These are phyloP conservation scores for Gerris lacustris DNA, from an alignment of 2,888 invertebrate genomes.

Conservation along the genomic window DNA sequence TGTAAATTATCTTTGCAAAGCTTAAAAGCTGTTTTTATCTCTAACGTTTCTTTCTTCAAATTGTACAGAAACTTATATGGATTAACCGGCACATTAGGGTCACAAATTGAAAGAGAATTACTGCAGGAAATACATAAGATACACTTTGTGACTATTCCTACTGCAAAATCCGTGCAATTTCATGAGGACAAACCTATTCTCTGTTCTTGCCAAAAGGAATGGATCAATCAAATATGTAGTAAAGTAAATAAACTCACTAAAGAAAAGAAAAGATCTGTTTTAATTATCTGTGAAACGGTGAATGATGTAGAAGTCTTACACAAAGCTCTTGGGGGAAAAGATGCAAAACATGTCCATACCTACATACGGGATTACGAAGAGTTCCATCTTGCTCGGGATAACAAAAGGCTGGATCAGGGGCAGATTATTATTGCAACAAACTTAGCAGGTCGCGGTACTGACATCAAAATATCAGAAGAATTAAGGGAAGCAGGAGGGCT, in stretches of 20 bases:
- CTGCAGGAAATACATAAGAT: constrained; percentile 32
- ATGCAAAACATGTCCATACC: constrained; percentile 17
- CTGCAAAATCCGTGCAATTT: constrained; percentile 32
- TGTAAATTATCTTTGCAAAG: constrained; percentile 33
- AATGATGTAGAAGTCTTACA: constrained; percentile 27
- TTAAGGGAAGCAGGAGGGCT: constrained; percentile 34
- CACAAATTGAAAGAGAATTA: constrained; percentile 32
- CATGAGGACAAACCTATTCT: constrained; percentile 28
- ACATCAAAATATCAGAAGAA: constrained; percentile 33
- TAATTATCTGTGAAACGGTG: constrained; percentile 32
- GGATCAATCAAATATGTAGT: neutral
- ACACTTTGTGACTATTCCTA: constrained; percentile 34
- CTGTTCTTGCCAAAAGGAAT: neutral
- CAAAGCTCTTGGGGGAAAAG: constrained; percentile 5
- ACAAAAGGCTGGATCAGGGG: constrained; percentile 16
- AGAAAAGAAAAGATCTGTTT: constrained; percentile 30
- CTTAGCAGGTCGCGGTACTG: constrained; percentile 37
- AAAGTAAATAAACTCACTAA: constrained; percentile 2
- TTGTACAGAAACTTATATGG: constrained; percentile 34
- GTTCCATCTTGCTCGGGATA: constrained; percentile 2
- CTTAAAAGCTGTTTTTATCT: constrained; percentile 36
- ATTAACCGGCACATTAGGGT: constrained; percentile 37
- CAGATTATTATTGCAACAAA: constrained; percentile 36
- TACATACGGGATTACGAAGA: constrained; percentile 27
- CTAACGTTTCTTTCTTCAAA: constrained; percentile 35